phyloP scores from a whole-genome alignment of 2,888 invertebrate genomes.

The Darwinula stevensoni region DNA sequence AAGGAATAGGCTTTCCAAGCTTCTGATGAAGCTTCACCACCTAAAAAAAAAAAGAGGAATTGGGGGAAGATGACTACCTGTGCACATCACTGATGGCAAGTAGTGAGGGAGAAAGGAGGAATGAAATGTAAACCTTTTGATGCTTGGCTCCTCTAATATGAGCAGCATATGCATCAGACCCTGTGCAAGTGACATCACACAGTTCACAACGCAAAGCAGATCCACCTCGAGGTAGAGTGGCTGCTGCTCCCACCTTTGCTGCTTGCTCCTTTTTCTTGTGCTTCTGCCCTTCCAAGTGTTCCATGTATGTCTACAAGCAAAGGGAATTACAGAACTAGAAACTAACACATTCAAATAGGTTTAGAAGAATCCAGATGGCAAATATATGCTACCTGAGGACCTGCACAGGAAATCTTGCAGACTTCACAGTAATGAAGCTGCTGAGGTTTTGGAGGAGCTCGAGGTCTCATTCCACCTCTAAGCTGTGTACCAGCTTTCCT shows the following conservation, averaged over 20 bases:
- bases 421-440: conserved; percentile 94
- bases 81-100: too few species aligned
- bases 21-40: conserved; percentile 76
- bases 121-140: conserved; percentile 87
- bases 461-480: too few species aligned
- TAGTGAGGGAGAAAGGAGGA: too few species aligned
- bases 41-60: conserved; percentile 13
- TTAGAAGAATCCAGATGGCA: background rate
- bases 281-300: conserved; percentile 92
- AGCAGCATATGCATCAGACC: conserved; percentile 90
- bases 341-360: background rate
- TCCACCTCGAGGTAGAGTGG: conserved; percentile 21
- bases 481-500: too few species aligned
- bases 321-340: conserved; percentile 6
- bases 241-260: conserved; percentile 29
- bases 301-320: conserved; percentile 41
- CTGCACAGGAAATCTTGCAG: conserved; percentile 92
- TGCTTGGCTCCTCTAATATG: conserved; percentile 95
- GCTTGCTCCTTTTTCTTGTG: conserved; percentile 94
- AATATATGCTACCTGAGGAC: conserved; percentile 34
- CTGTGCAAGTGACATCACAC: conserved; percentile 94
- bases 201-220: conserved; percentile 70
- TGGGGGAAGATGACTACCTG: too few species aligned
- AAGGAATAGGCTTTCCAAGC: conserved; percentile 88
- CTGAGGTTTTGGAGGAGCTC: too few species aligned